Conservation (phyloP, 1,140 invertebrate species). For the Arctopsyche grandis region DNA sequence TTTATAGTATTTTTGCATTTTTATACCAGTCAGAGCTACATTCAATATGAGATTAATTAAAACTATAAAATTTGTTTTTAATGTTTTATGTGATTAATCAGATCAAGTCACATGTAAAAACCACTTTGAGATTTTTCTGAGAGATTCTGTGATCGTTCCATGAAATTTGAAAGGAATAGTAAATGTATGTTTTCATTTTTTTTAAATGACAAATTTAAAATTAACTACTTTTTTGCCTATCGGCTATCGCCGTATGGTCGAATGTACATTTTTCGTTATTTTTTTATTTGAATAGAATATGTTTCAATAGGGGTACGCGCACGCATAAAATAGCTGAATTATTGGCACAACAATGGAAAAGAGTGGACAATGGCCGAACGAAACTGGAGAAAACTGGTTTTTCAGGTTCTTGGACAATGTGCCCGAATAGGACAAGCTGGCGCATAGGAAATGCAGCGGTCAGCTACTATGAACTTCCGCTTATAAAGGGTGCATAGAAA, state of each 20-base stretch:
- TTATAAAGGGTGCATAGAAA: background rate
- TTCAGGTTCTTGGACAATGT: conserved; percentile 45
- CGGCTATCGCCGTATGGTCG: background rate
- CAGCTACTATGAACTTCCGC: conserved; percentile 1
- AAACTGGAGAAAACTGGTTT: conserved; percentile 43
- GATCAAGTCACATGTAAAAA: too few species aligned
- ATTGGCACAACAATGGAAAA: conserved; percentile 32
- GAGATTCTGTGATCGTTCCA: too few species aligned
- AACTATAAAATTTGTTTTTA: too few species aligned
- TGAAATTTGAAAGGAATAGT: too few species aligned
- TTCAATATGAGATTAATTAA: too few species aligned
- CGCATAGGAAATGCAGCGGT: conserved; percentile 31
- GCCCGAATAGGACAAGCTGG: conserved; percentile 28
- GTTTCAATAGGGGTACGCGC: background rate
- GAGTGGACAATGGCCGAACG: conserved; percentile 41
- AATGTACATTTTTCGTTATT: background rate
- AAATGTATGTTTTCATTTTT: too few species aligned
- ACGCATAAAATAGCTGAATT: conserved; percentile 31
- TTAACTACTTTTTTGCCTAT: background rate
- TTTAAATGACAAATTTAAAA: conserved; percentile 22
- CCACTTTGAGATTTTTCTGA: too few species aligned
- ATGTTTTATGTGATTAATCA: too few species aligned
- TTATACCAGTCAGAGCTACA: too few species aligned
- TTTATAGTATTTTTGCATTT: too few species aligned
- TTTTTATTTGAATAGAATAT: background rate